A percentile compares a stretch with the other conserved stretches of the same genome.
phyloP scores from a whole-genome alignment of 30 jellyfish, hydroid and myxozoan genomes.

The Cassiopea andromeda region DNA sequence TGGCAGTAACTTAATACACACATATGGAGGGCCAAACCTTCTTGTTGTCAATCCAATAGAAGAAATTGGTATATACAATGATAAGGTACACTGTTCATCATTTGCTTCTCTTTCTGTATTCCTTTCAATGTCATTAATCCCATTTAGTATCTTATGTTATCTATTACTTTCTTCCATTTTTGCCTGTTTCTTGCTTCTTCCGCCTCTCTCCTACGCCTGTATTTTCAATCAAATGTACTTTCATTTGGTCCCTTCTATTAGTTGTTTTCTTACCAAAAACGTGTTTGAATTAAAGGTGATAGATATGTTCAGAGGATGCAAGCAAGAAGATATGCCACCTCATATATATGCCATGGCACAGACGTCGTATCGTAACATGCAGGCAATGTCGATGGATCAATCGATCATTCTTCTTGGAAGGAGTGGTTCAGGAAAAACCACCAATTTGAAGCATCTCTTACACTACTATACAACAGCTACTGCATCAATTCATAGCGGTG shows the following conservation, averaged over 20 bases:
- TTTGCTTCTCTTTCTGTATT: too few relatives aligned
- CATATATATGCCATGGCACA: constrained; percentile 96
- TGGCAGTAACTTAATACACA: constrained; percentile 86
- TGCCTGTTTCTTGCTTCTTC: too few relatives aligned
- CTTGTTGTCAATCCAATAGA: constrained; percentile 85
- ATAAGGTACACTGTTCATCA: constrained; percentile 54
- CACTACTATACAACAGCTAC: constrained; percentile 78
- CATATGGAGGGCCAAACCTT: constrained; percentile 89
- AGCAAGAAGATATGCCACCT: constrained; percentile 99
- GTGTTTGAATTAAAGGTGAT: constrained; percentile 59
- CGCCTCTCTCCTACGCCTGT: too few relatives aligned
- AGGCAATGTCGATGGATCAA: constrained; percentile 84
- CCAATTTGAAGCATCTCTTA: constrained; percentile 75
- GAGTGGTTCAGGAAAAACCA: constrained; percentile 97
- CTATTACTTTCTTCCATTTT: too few relatives aligned
- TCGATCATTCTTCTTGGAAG: constrained; percentile 86
- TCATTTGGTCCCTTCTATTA: neutral
- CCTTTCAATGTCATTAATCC: too few relatives aligned
- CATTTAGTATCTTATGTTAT: too few relatives aligned
- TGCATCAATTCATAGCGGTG: constrained; percentile 69
- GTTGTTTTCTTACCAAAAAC: neutral
- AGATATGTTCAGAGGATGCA: constrained; percentile 95
- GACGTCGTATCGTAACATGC: constrained; percentile 91
- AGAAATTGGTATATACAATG: constrained; percentile 75
- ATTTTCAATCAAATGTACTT: neutral